Base-by-base conservation (phyloP, 2,888 invertebrate genomes). In the Xestia ashworthii region DNA sequence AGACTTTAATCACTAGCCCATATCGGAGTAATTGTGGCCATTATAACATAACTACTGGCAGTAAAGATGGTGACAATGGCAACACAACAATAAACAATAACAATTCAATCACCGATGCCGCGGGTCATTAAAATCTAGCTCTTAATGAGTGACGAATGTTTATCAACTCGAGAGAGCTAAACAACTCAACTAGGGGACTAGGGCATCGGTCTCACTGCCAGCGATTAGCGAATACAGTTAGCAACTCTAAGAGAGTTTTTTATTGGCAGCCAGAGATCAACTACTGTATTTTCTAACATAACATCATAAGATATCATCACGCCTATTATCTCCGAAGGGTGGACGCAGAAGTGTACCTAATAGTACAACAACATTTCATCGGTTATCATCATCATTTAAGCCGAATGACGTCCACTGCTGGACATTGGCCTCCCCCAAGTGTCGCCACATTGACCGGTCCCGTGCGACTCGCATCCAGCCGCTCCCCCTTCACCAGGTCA, bases 51-150 rank as follows among this genome's bases (percentile, higher is more conserved):
- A 6, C 12, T 14, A 25, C 1, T 19, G 14, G 5, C 14, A 83
- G 22, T n/a, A 25, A 66, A 6, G 14, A 25, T 25, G 14, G 46
- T 62, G 16, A 53, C 50, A 69, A 73, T 69, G 12, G 3, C 46
- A 41, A 9, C 5, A 16, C 19, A 69, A 80, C 73, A 68, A 80
- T 64, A 65, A 58, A 81, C 81, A 85, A 85, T 62, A 85, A 85
- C 81, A 81, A 55, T 50, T 66, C 32, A 65, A 64, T 65, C 46
- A 62, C 16, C 22, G 12, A 60, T n/a, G 11, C 11, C 25, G 22
- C 53, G 8, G 16, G 32, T 55, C 71, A 74, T 81, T 85, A 66
- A 25, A 50, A 53, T 66, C 41, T 65, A 53, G 41, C 22, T 50
- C 58, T 22, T 84, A 60, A 68, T 64, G 67, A 62, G 38, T 62